Conservation (phyloP, 2,888 invertebrate genomes). For the Laspeyria flexula region DNA sequence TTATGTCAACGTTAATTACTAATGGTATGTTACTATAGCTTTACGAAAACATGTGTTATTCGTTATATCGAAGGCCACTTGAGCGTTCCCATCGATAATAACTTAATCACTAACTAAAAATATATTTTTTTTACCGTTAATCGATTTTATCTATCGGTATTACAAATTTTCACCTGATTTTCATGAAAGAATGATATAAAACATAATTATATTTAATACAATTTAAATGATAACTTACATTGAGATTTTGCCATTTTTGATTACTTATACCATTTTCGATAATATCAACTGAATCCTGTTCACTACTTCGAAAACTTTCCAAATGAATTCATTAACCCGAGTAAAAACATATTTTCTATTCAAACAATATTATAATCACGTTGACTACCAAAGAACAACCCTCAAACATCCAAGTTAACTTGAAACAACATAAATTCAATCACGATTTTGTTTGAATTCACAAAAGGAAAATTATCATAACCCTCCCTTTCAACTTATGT, state of each 20-base stretch:
- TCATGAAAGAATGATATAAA: no score
- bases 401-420: constrained; percentile 24
- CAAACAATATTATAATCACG: background rate
- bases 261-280: no score
- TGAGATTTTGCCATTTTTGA: no score
- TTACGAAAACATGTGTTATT: background rate
- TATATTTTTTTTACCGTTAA: no score
- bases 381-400: background rate
- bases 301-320: no score
- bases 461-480: constrained; percentile 47
- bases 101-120: no score
- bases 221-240: no score
- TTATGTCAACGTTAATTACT: background rate
- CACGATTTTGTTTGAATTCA: constrained; percentile 43
- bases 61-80: background rate
- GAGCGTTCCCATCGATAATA: background rate
- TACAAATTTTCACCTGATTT: no score
- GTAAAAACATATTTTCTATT: background rate
- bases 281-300: no score
- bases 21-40: background rate
- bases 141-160: no score
- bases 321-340: background rate
- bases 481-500: constrained; percentile 26
- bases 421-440: constrained; percentile 43
- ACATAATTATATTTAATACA: no score